phyloP scores from a whole-genome alignment of 1,140 invertebrate species.

The Magallana angulata region DNA sequence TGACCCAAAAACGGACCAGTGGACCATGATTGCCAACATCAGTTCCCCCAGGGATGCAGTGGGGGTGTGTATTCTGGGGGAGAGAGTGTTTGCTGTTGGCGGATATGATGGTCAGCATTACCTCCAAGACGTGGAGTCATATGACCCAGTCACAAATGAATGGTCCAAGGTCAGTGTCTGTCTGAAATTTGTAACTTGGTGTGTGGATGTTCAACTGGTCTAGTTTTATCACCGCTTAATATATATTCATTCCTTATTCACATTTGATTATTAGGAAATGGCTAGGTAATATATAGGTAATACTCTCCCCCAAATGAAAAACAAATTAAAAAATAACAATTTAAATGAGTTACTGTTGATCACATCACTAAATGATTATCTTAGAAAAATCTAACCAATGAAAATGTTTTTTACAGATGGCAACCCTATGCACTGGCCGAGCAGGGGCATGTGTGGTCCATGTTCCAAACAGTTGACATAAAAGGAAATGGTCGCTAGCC shows the following conservation, averaged over 20 bases:
- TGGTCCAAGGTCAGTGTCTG: slow-evolving; percentile 76
- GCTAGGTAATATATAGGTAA: too few species aligned
- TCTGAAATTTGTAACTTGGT: not conserved
- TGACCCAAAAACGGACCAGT: slow-evolving; percentile 79
- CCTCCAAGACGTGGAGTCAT: slow-evolving; percentile 78
- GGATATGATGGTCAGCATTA: slow-evolving; percentile 80
- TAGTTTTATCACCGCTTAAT: too few species aligned
- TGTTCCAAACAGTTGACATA: slow-evolving; percentile 77
- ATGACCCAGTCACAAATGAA: slow-evolving; percentile 78
- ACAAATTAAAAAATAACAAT: too few species aligned
- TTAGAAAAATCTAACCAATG: too few species aligned
- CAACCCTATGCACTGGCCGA: slow-evolving; percentile 88
- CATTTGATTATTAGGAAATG: too few species aligned
- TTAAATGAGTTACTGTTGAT: too few species aligned
- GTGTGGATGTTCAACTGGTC: too few species aligned
- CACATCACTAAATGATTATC: too few species aligned
- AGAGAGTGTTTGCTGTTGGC: slow-evolving; percentile 78
- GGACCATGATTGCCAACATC: slow-evolving; percentile 79
- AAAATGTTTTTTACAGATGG: slow-evolving; percentile 80
- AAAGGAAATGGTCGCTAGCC: slow-evolving; percentile 70
- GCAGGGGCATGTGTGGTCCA: slow-evolving; percentile 93
- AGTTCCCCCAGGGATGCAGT: slow-evolving; percentile 78
- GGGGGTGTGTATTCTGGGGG: slow-evolving; percentile 77
- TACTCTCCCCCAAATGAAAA: too few species aligned
- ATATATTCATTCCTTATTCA: too few species aligned